A percentile compares a stretch with the other conserved stretches of the same genome.
Conservation (phyloP, 2,888 invertebrate species). For the Ypsolopha scabrella region DNA sequence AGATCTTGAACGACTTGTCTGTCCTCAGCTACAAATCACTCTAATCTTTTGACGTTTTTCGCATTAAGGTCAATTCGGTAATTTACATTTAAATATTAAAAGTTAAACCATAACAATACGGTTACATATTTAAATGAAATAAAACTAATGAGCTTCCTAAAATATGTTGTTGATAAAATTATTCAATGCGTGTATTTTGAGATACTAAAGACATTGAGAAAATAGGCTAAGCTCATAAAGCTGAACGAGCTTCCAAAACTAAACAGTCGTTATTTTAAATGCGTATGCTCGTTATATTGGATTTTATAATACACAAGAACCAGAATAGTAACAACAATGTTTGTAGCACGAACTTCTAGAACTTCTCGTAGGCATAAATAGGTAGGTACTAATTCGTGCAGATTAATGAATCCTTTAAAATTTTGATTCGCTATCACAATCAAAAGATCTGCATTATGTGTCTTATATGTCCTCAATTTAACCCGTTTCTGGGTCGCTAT, state of each 20-base stretch:
- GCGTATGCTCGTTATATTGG: slow-evolving; percentile 5
- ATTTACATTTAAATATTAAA: not conserved
- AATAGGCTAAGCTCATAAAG: slow-evolving; percentile 18
- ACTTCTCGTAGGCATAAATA: not conserved
- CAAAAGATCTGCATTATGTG: not conserved
- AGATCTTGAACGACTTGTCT: slow-evolving; percentile 20
- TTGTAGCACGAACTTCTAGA: not conserved
- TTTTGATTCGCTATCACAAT: not conserved
- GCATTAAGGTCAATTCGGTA: slow-evolving; percentile 16
- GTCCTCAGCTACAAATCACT: slow-evolving; percentile 34
- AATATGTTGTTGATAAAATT: not conserved
- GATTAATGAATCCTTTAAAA: not conserved
- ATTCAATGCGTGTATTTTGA: slow-evolving; percentile 4
- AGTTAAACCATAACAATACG: not conserved
- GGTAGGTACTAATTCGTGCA: not conserved
- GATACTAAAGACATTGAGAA: slow-evolving; percentile 16
- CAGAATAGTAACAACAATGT: not conserved
- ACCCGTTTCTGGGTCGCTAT: slow-evolving; percentile 32
- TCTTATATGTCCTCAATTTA: slow-evolving; percentile 27
- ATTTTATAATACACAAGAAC: slow-evolving; percentile 15
- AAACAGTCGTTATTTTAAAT: slow-evolving; percentile 15
- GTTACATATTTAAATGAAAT: not conserved
- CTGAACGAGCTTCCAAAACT: slow-evolving; percentile 12
- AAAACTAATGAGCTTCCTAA: not conserved
- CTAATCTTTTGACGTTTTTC: slow-evolving; percentile 25